Evolutionary conservation across 2,888 invertebrate species (phyloP).

Genomic region (Oxyteleia sp.): DNA sequence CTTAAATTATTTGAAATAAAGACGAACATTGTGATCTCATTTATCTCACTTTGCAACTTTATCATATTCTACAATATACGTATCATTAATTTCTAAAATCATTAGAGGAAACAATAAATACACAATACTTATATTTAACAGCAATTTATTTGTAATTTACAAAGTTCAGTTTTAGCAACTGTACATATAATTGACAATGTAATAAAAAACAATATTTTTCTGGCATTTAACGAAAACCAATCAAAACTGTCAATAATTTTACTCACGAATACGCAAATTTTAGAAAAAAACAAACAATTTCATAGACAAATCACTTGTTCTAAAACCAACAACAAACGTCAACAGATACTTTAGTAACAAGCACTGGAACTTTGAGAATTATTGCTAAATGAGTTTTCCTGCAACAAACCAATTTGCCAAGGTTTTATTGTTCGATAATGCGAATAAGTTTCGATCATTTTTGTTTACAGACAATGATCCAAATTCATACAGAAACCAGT

Average conservation of each 20-base stretch:
- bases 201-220: slow-evolving; percentile 42
- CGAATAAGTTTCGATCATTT: neutral
- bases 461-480: slow-evolving; percentile 8
- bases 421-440: neutral
- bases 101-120: neutral
- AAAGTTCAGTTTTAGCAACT: slow-evolving; percentile 64
- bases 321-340: neutral
- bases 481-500: neutral
- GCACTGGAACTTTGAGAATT: neutral
- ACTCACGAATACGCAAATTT: neutral
- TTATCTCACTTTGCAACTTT: no score
- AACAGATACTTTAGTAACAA: neutral
- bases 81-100: neutral
- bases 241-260: slow-evolving; percentile 18
- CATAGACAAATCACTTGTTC: neutral
- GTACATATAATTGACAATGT: slow-evolving; percentile 62
- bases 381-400: neutral
- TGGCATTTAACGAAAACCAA: slow-evolving; percentile 58
- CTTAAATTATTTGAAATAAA: no score
- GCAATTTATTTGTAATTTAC: slow-evolving; percentile 65
- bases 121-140: slow-evolving; percentile 16
- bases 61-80: no score
- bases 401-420: neutral
- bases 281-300: neutral
- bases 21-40: no score